Conservation (phyloP, 2,888 invertebrate species). For the Ctena decussata region DNA sequence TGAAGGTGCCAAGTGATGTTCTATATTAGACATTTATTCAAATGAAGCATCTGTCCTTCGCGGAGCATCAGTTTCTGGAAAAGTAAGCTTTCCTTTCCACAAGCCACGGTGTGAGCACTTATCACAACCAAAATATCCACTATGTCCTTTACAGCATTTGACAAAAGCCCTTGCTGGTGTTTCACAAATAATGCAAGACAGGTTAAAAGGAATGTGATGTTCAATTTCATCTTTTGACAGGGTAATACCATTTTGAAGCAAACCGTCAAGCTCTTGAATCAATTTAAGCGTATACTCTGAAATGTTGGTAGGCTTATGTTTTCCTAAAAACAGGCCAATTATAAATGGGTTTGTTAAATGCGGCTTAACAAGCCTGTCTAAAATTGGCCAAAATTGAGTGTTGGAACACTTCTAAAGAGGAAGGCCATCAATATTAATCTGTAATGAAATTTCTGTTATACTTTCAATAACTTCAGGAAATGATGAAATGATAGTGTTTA, state of each 20-base stretch:
- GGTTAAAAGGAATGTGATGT: background rate
- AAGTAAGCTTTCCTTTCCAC: conserved; percentile 54
- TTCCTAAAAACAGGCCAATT: conserved; percentile 46
- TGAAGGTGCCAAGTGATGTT: conserved; percentile 62
- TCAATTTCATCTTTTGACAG: background rate
- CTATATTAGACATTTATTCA: conserved; percentile 51
- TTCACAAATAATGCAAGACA: conserved; percentile 72
- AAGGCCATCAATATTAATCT: conserved; percentile 30
- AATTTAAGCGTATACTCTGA: conserved; percentile 39
- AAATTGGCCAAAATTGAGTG: conserved; percentile 51
- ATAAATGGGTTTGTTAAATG: conserved; percentile 38
- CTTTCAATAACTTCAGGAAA: background rate
- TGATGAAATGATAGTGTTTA: background rate
- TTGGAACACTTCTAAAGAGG: conserved; percentile 46
- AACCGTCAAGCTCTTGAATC: conserved; percentile 32
- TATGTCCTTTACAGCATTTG: conserved; percentile 32
- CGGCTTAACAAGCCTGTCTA: conserved; percentile 14
- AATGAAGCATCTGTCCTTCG: conserved; percentile 60
- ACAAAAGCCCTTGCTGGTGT: conserved; percentile 74
- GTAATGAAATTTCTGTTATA: background rate
- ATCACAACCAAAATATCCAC: conserved; percentile 36
- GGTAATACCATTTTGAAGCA: conserved; percentile 3
- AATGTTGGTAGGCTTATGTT: conserved; percentile 39
- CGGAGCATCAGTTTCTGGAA: conserved; percentile 50
- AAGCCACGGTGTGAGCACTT: conserved; percentile 26